A percentile compares a stretch with the other conserved stretches of the same genome.
These are phyloP conservation scores for Acronicta aceris DNA, from an alignment of 2,888 invertebrate species.

Conservation along the genomic window DNA sequence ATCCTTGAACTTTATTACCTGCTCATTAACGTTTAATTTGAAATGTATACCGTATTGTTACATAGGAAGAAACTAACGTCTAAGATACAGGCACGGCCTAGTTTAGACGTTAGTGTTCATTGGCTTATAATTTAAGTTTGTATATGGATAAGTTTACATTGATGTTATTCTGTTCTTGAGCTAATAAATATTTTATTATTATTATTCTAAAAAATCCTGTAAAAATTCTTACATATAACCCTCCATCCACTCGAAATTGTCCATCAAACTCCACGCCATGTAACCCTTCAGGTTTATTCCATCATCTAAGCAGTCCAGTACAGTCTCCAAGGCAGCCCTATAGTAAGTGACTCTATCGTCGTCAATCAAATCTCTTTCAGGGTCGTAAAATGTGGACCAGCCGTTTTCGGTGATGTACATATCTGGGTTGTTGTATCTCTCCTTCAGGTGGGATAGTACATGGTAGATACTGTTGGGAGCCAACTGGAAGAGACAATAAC, in stretches of 20 bases:
- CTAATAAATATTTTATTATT: too few relatives aligned
- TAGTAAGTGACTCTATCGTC: conserved; percentile 76
- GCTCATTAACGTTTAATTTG: too few relatives aligned
- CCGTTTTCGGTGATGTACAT: conserved; percentile 90
- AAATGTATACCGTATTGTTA: too few relatives aligned
- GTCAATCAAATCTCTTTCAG: conserved; percentile 72
- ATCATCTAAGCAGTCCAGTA: conserved; percentile 77
- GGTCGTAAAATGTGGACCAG: conserved; percentile 70
- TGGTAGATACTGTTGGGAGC: conserved; percentile 40
- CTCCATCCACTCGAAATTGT: conserved; percentile 90
- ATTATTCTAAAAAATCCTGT: too few relatives aligned
- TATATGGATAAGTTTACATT: too few relatives aligned
- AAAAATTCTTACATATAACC: conserved; percentile 87
- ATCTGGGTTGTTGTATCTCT: conserved; percentile 73
- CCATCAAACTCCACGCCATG: conserved; percentile 90
- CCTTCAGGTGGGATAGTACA: conserved; percentile 24
- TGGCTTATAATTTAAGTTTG: too few relatives aligned
- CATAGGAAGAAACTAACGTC: too few relatives aligned
- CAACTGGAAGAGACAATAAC: conserved; percentile 8
- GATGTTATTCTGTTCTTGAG: too few relatives aligned
- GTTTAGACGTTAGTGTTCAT: too few relatives aligned
- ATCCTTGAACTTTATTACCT: too few relatives aligned
- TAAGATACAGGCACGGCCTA: too few relatives aligned
- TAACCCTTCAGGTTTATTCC: conserved; percentile 86
- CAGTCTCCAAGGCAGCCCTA: conserved; percentile 75